Evolutionary conservation across 2,888 invertebrate genomes (phyloP).

Genomic region (Aromia moschata): DNA sequence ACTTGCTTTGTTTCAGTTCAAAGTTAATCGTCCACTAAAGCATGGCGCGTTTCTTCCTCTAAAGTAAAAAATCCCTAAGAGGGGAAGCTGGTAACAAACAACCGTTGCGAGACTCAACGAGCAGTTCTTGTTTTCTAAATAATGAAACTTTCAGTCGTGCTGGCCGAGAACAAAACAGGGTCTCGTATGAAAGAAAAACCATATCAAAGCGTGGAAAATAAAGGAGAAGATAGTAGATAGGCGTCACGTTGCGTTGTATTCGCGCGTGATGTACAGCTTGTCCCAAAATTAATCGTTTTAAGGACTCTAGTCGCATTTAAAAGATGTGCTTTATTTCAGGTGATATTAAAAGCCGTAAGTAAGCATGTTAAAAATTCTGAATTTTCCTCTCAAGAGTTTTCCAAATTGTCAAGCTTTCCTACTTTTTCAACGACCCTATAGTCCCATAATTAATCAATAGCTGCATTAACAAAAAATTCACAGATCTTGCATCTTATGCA

Average conservation of each 20-base stretch:
- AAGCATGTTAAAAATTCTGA: no score
- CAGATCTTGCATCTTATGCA: no score
- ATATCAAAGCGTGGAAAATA: slow-evolving; percentile 12
- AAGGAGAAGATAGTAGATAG: not conserved
- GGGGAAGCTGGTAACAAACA: not conserved
- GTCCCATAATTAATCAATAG: no score
- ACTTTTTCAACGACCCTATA: no score
- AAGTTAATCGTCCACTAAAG: slow-evolving; percentile 6
- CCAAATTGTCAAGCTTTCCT: no score
- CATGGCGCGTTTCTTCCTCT: not conserved
- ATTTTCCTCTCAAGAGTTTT: no score
- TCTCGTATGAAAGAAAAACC: slow-evolving; percentile 1
- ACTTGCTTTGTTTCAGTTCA: slow-evolving; percentile 10
- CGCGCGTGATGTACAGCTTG: no score
- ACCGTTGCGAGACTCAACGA: slow-evolving; percentile 7
- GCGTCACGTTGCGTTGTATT: not conserved
- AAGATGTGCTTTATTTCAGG: no score
- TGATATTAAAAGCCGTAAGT: no score
- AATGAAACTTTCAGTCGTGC: slow-evolving; percentile 7
- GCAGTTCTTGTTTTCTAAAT: slow-evolving; percentile 11
- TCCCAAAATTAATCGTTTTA: no score
- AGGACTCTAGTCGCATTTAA: no score
- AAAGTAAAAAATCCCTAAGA: slow-evolving; percentile 8
- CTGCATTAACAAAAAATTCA: no score
- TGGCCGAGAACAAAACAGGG: not conserved